Evolutionary conservation across 2,888 invertebrate species (phyloP).

Genomic region (Spodoptera exigua): DNA sequence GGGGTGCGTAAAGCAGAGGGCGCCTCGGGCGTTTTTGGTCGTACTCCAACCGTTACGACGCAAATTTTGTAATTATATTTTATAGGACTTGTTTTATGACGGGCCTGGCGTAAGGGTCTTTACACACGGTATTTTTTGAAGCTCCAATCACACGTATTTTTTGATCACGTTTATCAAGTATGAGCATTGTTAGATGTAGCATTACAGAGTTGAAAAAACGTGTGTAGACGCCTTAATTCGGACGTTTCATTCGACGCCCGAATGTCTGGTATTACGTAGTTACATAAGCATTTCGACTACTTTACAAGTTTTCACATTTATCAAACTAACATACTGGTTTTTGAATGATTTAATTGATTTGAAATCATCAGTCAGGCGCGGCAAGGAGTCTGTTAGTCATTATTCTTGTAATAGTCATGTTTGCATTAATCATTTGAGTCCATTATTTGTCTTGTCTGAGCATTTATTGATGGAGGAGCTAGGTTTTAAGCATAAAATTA

Average conservation of each 20-base stretch:
- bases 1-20: slow-evolving; percentile 25
- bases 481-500: no score
- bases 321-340: background rate
- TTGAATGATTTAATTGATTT: slow-evolving; percentile 4
- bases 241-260: slow-evolving; percentile 40
- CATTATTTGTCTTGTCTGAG: background rate
- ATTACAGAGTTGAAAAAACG: no score
- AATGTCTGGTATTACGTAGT: slow-evolving; percentile 36
- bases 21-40: slow-evolving; percentile 31
- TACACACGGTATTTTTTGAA: no score
- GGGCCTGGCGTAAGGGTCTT: background rate
- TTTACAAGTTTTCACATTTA: background rate
- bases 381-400: slow-evolving; percentile 6
- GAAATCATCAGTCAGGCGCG: slow-evolving; percentile 11
- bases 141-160: no score
- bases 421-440: slow-evolving; percentile 4
- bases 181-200: no score
- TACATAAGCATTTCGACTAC: slow-evolving; percentile 29
- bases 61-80: slow-evolving; percentile 45
- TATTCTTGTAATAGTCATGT: slow-evolving; percentile 8
- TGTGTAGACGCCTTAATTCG: background rate
- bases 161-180: no score
- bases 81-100: slow-evolving; percentile 46
- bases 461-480: no score
- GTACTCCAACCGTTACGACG: slow-evolving; percentile 25